phyloP scores from a whole-genome alignment of 2,888 invertebrate genomes.

The Apomyelois bistriatella region DNA sequence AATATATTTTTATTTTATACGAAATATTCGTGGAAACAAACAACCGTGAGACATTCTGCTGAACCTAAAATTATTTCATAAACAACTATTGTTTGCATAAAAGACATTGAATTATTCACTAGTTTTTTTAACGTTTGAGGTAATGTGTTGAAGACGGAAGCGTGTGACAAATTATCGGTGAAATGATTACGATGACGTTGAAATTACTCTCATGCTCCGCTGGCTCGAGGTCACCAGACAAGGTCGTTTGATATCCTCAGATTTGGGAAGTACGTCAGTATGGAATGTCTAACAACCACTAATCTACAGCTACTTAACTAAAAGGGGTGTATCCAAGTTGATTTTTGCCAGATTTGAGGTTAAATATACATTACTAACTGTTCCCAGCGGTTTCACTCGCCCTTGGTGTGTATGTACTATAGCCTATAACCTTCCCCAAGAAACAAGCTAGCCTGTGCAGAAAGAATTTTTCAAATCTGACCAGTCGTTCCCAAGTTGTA shows the following conservation, averaged over 20 bases:
- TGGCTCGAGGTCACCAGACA: slow-evolving; percentile 47
- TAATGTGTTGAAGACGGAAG: slow-evolving; percentile 22
- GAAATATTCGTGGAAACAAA: not conserved
- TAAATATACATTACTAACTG: too few relatives aligned
- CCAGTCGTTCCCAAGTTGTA: too few relatives aligned
- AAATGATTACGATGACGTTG: slow-evolving; percentile 55
- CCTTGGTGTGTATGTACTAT: too few relatives aligned
- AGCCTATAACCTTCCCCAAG: too few relatives aligned
- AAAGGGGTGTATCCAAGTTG: too few relatives aligned
- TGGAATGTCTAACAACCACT: not conserved
- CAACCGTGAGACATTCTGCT: not conserved
- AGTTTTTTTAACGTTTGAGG: slow-evolving; percentile 15
- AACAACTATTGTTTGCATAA: not conserved
- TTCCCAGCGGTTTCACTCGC: too few relatives aligned
- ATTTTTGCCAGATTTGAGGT: too few relatives aligned
- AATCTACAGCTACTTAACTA: too few relatives aligned
- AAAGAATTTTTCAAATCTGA: too few relatives aligned
- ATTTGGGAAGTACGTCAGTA: not conserved
- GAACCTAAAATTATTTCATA: not conserved
- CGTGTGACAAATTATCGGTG: slow-evolving; percentile 42
- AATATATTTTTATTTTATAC: too few relatives aligned
- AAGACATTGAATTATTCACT: slow-evolving; percentile 13
- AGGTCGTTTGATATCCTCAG: slow-evolving; percentile 36
- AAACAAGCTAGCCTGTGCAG: too few relatives aligned
- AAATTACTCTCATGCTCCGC: slow-evolving; percentile 48